Evolutionary conservation across 2,888 invertebrate species (phyloP), one percentile per base, ranked within the genome.

Genomic region (Microdon myrmicae): DNA sequence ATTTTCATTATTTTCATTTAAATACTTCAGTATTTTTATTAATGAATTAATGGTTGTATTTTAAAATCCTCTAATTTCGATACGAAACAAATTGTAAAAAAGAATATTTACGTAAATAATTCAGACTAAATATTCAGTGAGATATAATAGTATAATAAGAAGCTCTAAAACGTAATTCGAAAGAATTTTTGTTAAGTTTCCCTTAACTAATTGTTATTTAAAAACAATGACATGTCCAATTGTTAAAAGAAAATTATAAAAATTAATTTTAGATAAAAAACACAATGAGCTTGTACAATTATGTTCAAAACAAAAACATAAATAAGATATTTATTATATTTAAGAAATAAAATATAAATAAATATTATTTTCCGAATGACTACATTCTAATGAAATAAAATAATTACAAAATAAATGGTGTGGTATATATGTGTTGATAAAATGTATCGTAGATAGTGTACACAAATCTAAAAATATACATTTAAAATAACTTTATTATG

Each of bases 231-330:
- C 6, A 37, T 53, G 64, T 56, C 64, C 64, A 58, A 53, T 43
- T 58, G 64, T 64, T 58, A 32, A 39, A 41, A n/a, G n/a, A 41
- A 39, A 25, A 32, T 48, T 39, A 17, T 48, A 56, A 32, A 61
- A 43, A 29, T 31, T 43, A n/a, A n/a, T 49, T 39, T 58, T 49
- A 58, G 48, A 39, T n/a, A 28, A 45, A 44, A 51, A 58, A 58
- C 51, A 51, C 45, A 43, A 64, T 49, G 64, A 64, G 64, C 64
- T 64, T 64, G 22, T 58, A 51, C 41, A 37, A 44, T 51, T 45
- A 51, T 56, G 49, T 45, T 43, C 12, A 37, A 51, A 39, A 4
- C 25, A 38, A 20, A 16, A 19, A 37, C 37, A 20, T 17, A 14
- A 41, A 44, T 3, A 35, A 45, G 31, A 26, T 34, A 23, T 49